Percentiles rank a stretch among this genome's conserved stretches.
Conservation (phyloP, 1,140 invertebrate genomes). For the Lordiphosa mommai region DNA sequence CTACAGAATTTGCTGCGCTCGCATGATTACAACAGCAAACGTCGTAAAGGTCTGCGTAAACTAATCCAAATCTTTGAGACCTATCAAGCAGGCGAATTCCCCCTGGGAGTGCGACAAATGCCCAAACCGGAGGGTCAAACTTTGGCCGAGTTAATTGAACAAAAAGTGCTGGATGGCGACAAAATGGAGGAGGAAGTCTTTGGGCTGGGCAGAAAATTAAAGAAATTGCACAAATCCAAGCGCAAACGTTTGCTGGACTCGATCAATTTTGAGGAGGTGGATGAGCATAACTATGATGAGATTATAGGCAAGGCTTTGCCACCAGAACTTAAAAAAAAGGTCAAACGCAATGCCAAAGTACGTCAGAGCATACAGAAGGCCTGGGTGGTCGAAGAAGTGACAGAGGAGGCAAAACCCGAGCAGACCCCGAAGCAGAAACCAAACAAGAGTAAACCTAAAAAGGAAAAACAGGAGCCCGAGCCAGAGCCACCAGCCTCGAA, state of each 20-base stretch:
- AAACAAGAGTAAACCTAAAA: too few relatives aligned
- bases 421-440: background rate
- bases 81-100: constrained; percentile 83
- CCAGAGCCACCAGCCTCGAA: too few relatives aligned
- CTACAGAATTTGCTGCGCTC: constrained; percentile 55
- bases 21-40: constrained; percentile 59
- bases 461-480: background rate
- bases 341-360: constrained; percentile 47
- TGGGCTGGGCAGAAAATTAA: constrained; percentile 55
- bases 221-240: constrained; percentile 73
- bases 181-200: constrained; percentile 65
- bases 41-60: constrained; percentile 61
- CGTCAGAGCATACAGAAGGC: constrained; percentile 47
- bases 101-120: constrained; percentile 82
- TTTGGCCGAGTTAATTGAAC: constrained; percentile 54
- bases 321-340: constrained; percentile 51
- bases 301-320: constrained; percentile 54
- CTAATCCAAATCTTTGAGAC: constrained; percentile 72
- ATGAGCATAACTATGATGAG: constrained; percentile 68
- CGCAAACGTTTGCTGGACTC: constrained; percentile 65
- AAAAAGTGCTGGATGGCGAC: constrained; percentile 61
- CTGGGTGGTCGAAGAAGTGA: constrained; percentile 67
- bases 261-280: constrained; percentile 66
- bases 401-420: constrained; percentile 16
- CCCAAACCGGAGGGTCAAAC: constrained; percentile 46